Evolutionary conservation across 2,113 vertebrate genomes (phyloP), one percentile per base, ranked within the genome.

Genomic region (Sitta europaea): DNA sequence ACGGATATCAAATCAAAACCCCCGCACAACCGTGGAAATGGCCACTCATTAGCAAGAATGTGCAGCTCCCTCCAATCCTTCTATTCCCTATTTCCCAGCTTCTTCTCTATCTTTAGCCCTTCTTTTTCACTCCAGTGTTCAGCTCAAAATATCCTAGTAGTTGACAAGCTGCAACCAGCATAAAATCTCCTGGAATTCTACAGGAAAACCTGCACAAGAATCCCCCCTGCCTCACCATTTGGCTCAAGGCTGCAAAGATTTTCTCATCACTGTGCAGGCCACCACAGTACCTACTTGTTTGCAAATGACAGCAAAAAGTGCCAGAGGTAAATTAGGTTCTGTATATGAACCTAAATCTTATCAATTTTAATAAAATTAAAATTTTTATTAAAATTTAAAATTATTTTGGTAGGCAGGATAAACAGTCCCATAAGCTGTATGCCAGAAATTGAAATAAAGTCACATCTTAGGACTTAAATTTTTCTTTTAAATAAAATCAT

Each of bases 141-240:
- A 51, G 63, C 92, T 92, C 57, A 95, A 90, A 94, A 95, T 84
- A 93, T 55, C 72, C 51, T 55, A 48, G 47, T 50, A 75, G 72
- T 7, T 67, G 72, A 86, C 72, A 92, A 83, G 51, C 68, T 95
- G 73, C 2, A 9, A 86, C 43, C 65, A 78, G 61, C 38, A 47
- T 74, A 42, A 93, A 92, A 74, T 72, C 77, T 92, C 62, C 35
- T 22, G 29, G 28, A 81, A 63, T 53, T 66, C 28, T 42, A 36
- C 5, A 19, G 24, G 28, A 88, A 77, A 79, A 54, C 33, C 29
- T 53, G 40, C 31, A 72, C 28, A 51, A 63, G 29, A 54, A 88
- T 68, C 9, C 9, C 10, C 3, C 23, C 5, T 9, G 10, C 29
- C 31, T 58, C 47, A 35, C 47, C 67, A 59, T 18, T 54, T 53